Base-by-base conservation (phyloP, 2,888 invertebrate genomes). In the Microplitis deprimator region DNA sequence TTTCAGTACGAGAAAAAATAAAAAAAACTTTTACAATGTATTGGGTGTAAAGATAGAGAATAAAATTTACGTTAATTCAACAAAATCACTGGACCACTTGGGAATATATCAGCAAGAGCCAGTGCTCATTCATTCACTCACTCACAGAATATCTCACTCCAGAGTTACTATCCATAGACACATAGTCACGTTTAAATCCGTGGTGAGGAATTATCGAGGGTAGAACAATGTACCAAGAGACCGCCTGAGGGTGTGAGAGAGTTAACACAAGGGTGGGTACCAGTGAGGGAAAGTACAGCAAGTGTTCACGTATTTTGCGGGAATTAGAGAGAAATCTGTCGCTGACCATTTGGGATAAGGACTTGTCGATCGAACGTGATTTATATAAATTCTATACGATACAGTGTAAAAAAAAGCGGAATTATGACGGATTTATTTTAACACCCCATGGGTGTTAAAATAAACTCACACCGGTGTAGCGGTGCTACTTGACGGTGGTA, bases 51-150 rank as follows among this genome's bases (percentile, higher is more conserved):
- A 71, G 20, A 16, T 29, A 61, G 60, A 59, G 16, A 50, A 38
- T 17, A 29, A n/a, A 41, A 16, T 59, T 70, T 39, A 60, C n/a
- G 59, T 75, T 85, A 82, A 87, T 86, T 84, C 83, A 86, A 87
- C 87, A 86, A 86, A 87, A 88, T 86, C 85, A 86, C 85, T 87
- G 83, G 82, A 81, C 80, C 82, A 82, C 80, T 79, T 68, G 38
- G 69, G 77, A 50, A 81, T 82, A 82, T 82, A 84, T 81, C 82
- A 79, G 80, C 73, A 77, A 79, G 80, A 73, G 79, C 76, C 70
- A 61, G 60, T 71, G 10, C 65, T 65, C 20, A 62, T 65, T 65
- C 20, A 65, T 65, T 65, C 20, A 29, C 20, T 65, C 59, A n/a
- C 71, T 59, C 59, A 29, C 39, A 29, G 29, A 29, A 29, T 29